phyloP scores from a whole-genome alignment of 2,797 vertebrate genomes.

The Monodelphis domestica region DNA sequence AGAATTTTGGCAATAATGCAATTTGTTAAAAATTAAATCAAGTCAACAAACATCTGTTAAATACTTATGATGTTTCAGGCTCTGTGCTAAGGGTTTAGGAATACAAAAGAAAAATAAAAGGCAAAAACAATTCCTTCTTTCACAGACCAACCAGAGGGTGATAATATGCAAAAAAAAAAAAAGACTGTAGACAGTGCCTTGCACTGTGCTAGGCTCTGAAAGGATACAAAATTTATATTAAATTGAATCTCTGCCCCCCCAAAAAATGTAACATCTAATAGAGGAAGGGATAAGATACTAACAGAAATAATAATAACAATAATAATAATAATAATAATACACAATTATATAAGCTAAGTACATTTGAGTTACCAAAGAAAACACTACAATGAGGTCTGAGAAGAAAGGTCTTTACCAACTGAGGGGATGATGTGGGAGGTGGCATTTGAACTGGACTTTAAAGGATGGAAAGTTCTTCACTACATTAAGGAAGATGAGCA shows the following conservation, averaged over 20 bases:
- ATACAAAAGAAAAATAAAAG: not conserved
- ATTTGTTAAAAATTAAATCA: not conserved
- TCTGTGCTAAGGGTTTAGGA: not conserved
- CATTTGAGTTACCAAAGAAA: not conserved
- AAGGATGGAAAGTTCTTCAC: not conserved
- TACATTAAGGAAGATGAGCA: not conserved
- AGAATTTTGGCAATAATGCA: not conserved
- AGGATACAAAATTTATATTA: not conserved
- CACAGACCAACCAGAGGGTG: not conserved
- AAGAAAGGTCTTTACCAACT: not conserved
- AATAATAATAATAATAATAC: not conserved
- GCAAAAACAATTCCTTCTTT: not conserved
- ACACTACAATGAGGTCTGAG: not conserved
- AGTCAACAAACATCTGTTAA: not conserved
- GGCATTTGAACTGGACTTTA: not conserved
- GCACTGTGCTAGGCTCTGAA: not conserved
- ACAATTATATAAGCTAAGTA: not conserved
- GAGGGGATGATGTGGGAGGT: not conserved
- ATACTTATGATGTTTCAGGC: not conserved
- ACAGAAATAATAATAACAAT: not conserved
- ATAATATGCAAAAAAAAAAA: not conserved
- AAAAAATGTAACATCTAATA: not conserved
- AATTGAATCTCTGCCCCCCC: not conserved
- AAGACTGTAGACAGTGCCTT: not conserved
- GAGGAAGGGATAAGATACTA: not conserved